Conservation (phyloP, 2,888 invertebrate genomes). For the Tridacna gigas region DNA sequence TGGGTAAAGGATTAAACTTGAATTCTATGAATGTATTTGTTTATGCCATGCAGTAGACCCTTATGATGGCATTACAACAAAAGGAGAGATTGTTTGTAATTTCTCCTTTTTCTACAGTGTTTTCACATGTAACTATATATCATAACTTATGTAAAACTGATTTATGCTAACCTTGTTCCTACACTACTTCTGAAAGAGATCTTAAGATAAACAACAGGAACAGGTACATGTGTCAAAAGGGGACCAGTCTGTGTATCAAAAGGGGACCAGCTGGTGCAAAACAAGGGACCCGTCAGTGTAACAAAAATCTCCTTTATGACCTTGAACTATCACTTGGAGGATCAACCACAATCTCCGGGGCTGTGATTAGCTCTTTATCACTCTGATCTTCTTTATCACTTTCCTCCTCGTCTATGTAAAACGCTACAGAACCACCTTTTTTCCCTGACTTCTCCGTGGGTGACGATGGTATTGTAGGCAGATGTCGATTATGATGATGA, state of each 20-base stretch:
- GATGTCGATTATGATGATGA: constrained; percentile 40
- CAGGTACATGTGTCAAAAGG: too few relatives aligned
- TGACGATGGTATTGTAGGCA: constrained; percentile 73
- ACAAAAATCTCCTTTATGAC: neutral
- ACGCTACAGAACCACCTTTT: constrained; percentile 72
- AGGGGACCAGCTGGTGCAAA: neutral
- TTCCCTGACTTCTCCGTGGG: constrained; percentile 57
- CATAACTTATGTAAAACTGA: too few relatives aligned
- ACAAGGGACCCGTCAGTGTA: neutral
- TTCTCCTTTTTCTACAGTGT: too few relatives aligned
- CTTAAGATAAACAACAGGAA: too few relatives aligned
- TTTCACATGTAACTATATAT: too few relatives aligned
- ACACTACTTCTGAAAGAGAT: too few relatives aligned
- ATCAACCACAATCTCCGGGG: constrained; percentile 78
- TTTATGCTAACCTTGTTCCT: too few relatives aligned
- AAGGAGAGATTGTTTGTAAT: too few relatives aligned
- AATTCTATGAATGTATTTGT: too few relatives aligned
- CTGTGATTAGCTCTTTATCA: constrained; percentile 70
- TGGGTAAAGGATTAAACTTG: too few relatives aligned
- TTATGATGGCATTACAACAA: too few relatives aligned
- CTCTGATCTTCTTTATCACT: constrained; percentile 54
- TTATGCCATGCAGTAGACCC: too few relatives aligned
- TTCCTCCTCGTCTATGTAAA: constrained; percentile 79
- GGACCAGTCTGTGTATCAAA: neutral
- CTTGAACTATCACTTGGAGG: constrained; percentile 73